These are phyloP conservation scores for Papilio elwesi DNA, from an alignment of 2,888 invertebrate species.

Conservation along the genomic window DNA sequence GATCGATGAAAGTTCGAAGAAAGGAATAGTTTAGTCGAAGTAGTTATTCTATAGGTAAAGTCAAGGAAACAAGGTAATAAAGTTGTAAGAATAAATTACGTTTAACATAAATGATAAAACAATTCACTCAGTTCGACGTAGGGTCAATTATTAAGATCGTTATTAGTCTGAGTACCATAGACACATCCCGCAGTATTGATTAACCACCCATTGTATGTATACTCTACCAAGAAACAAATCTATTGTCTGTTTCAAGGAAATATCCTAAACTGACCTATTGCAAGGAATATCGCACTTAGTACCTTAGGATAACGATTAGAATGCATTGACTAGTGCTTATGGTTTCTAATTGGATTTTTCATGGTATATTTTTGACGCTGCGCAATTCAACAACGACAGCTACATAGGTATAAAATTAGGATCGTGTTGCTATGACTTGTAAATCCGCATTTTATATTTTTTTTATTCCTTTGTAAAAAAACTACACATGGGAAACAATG, in stretches of 20 bases:
- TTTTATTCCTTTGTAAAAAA: too few relatives aligned
- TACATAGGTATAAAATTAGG: background rate
- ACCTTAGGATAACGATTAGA: background rate
- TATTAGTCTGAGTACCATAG: slow-evolving; percentile 14
- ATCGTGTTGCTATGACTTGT: background rate
- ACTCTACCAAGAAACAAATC: slow-evolving; percentile 35
- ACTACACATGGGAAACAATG: too few relatives aligned
- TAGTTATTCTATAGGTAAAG: background rate
- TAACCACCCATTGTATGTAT: slow-evolving; percentile 38
- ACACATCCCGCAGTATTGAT: slow-evolving; percentile 31
- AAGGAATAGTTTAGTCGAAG: too few relatives aligned
- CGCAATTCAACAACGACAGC: background rate
- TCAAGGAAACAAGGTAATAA: background rate
- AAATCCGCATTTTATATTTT: background rate
- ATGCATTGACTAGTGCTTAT: background rate
- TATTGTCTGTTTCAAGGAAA: slow-evolving; percentile 40
- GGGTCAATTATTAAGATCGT: slow-evolving; percentile 15
- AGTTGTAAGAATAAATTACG: background rate
- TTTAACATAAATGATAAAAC: background rate
- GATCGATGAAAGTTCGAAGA: too few relatives aligned
- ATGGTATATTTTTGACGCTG: slow-evolving; percentile 32
- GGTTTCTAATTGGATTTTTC: slow-evolving; percentile 18
- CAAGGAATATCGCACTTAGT: background rate
- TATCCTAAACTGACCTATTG: background rate
- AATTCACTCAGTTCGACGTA: slow-evolving; percentile 18